Base-by-base conservation (phyloP, 2,113 vertebrate species). In the Heliornis fulica region DNA sequence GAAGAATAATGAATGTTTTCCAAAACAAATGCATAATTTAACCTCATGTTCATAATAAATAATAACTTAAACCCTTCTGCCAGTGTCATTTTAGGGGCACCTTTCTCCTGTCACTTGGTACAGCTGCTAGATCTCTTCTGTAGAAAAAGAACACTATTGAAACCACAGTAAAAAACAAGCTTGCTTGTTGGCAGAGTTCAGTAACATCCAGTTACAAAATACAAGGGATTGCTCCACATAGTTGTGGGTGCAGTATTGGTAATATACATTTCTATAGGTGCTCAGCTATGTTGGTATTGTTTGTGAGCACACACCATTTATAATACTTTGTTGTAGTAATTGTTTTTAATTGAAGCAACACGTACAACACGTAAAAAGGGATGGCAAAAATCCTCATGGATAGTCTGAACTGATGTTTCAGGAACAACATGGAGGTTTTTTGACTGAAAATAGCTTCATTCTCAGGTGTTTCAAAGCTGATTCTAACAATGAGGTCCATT, bases 181-280 rank as follows among this genome's bases (percentile, higher is more conserved):
- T 69, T 45, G 48, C n/a, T 75, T 59, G 43, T 57, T 34, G 13
- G 36, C 36, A 65, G n/a, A 46, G 34, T 54, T 89, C 87, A 82
- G 46, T 53, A 93, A 71, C 41, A 94, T 82, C 15, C 65, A 87
- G 45, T 95, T 97, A 89, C 93, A 96, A 95, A 96, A 96, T 25
- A 72, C 26, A 45, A 40, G 15, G 15, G 32, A 82, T 95, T 95
- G 70, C 89, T 82, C 48, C 65, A 93, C 19, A 3, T 89, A 93
- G 94, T 96, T 93, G 56, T 87, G 66, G 36, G 53, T 79, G 57
- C 40, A 82, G 5, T 57, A 59, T 31, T 81, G 38, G 32, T 71
- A 91, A 84, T 53, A 54, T 8, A 26, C 38, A 64, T 85, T 91
- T 93, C 85, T 87, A 51, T 72, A 88, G 94, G 84, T 59, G 87